Percentiles rank a stretch among this genome's conserved stretches.
These are phyloP conservation scores for Apis mellifera DNA, from an alignment of 1,140 invertebrate genomes.

Conservation along the genomic window DNA sequence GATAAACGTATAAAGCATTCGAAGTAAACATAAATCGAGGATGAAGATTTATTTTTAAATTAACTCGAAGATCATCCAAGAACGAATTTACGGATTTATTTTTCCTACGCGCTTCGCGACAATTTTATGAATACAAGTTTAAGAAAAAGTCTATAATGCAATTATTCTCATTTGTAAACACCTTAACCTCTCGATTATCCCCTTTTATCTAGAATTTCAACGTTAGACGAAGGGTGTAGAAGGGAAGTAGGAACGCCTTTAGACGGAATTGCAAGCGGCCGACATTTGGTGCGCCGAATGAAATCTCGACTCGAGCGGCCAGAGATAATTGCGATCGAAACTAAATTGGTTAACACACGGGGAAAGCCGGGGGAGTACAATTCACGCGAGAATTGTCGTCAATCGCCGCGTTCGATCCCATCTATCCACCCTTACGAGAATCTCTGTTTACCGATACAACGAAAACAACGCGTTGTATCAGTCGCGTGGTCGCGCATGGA, in stretches of 20 bases:
- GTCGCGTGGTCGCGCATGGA: slow-evolving; percentile 5
- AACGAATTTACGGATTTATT: too few relatives aligned
- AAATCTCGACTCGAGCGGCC: neutral
- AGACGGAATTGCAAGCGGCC: neutral
- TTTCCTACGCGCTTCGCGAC: too few relatives aligned
- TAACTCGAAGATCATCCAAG: too few relatives aligned
- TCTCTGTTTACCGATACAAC: slow-evolving; percentile 8
- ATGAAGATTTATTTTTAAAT: too few relatives aligned
- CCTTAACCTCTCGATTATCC: too few relatives aligned
- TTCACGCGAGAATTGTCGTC: neutral
- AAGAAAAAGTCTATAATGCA: too few relatives aligned
- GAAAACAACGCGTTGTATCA: neutral
- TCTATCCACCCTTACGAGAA: neutral
- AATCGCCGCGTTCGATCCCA: neutral
- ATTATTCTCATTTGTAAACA: too few relatives aligned
- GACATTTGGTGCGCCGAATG: neutral
- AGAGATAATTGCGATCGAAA: neutral
- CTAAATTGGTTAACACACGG: neutral
- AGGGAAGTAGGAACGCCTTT: neutral
- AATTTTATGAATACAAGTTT: too few relatives aligned
- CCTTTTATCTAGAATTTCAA: too few relatives aligned
- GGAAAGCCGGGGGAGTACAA: neutral
- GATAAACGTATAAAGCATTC: too few relatives aligned
- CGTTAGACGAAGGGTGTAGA: neutral
- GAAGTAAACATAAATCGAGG: too few relatives aligned